These are phyloP conservation scores for Cryptosula pallasiana DNA, from an alignment of 2,888 invertebrate genomes.

Conservation along the genomic window DNA sequence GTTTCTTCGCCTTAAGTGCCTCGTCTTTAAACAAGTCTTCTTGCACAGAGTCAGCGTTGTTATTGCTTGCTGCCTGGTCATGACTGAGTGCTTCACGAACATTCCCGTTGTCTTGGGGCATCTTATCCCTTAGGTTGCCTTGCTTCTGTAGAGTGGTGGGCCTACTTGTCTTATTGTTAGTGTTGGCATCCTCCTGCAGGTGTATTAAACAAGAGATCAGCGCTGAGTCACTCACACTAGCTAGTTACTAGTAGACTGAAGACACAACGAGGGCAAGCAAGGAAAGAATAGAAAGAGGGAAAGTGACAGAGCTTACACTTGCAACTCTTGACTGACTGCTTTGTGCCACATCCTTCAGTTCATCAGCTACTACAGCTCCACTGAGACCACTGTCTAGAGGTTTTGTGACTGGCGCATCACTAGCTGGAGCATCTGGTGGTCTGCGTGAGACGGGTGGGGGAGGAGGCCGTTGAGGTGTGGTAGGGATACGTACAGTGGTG, in stretches of 20 bases:
- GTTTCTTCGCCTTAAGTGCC: background rate
- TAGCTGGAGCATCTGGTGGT: conserved; percentile 6
- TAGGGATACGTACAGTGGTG: background rate
- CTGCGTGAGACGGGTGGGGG: background rate
- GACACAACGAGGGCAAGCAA: background rate
- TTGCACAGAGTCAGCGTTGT: background rate
- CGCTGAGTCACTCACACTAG: too few relatives aligned
- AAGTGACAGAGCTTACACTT: background rate
- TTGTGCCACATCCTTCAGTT: background rate
- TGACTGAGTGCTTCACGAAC: background rate
- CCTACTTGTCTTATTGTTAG: background rate
- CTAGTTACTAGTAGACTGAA: too few relatives aligned
- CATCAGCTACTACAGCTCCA: background rate
- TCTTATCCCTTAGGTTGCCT: background rate
- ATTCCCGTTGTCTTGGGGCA: background rate
- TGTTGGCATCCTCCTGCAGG: background rate
- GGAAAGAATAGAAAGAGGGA: background rate
- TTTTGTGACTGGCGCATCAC: background rate
- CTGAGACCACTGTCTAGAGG: conserved; percentile 3
- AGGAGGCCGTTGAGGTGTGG: background rate
- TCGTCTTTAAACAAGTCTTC: conserved; percentile 3
- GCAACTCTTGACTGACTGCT: background rate
- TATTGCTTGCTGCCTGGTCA: background rate
- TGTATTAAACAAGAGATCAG: background rate
- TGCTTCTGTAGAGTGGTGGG: background rate